Conservation (phyloP, 2,797 vertebrate species). For the Jordanella pulchra region DNA sequence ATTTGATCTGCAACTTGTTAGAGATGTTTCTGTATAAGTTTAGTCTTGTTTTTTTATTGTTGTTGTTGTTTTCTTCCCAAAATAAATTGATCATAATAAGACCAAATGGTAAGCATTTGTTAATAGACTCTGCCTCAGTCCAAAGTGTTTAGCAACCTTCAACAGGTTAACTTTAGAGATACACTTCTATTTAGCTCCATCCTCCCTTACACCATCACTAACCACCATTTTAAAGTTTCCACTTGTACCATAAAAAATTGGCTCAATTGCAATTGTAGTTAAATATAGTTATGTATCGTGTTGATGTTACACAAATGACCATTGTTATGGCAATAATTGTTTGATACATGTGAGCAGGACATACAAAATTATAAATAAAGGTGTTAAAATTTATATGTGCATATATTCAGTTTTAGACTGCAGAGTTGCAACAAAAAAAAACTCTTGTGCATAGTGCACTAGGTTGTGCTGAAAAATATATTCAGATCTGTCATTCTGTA, state of each 20-base stretch:
- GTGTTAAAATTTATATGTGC: background rate
- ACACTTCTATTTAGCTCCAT: no score
- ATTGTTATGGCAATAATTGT: no score
- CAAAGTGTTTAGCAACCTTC: background rate
- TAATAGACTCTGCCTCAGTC: background rate
- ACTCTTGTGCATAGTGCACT: background rate
- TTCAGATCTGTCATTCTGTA: constrained; percentile 13
- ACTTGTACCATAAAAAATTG: background rate
- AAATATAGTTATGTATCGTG: background rate
- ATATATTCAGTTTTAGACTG: background rate
- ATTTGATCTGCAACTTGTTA: no score
- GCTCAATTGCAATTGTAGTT: background rate
- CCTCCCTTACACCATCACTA: background rate
- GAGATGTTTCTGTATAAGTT: background rate
- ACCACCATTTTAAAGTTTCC: background rate
- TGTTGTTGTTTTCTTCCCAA: background rate
- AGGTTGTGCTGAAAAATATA: constrained; percentile 4
- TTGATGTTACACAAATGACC: no score
- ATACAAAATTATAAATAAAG: background rate
- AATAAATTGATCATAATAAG: background rate
- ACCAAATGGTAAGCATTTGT: background rate
- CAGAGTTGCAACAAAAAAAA: background rate
- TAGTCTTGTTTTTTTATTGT: background rate
- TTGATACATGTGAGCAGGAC: background rate
- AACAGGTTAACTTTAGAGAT: background rate